phyloP scores from a whole-genome alignment of 2,113 vertebrate genomes.

The Macquaria australasica region DNA sequence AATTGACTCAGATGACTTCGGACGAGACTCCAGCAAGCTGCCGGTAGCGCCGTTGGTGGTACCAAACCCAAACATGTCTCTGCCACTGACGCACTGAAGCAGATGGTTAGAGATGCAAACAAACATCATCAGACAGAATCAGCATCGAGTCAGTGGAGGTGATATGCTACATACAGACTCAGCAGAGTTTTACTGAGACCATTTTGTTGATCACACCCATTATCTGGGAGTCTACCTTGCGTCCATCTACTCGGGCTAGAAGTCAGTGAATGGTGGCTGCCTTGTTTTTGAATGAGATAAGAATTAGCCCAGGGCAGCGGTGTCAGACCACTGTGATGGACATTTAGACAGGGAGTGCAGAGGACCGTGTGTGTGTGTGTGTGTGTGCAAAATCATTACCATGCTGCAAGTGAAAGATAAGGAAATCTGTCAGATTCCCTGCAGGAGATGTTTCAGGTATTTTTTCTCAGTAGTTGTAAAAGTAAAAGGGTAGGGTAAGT shows the following conservation, averaged over 20 bases:
- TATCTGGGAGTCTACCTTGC: not conserved
- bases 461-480: slow-evolving; percentile 14
- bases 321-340: slow-evolving; percentile 67
- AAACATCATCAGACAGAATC: slow-evolving; percentile 42
- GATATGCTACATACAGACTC: slow-evolving; percentile 18
- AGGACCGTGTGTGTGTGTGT: slow-evolving; percentile 7
- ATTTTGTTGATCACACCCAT: slow-evolving; percentile 20
- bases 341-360: slow-evolving; percentile 51
- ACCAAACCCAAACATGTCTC: slow-evolving; percentile 61
- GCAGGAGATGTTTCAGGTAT: slow-evolving; percentile 38
- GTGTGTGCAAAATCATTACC: slow-evolving; percentile 40
- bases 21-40: slow-evolving; percentile 43
- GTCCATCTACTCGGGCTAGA: slow-evolving; percentile 4
- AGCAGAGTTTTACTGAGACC: not conserved
- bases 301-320: slow-evolving; percentile 40
- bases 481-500: slow-evolving; percentile 17
- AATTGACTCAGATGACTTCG: slow-evolving; percentile 68
- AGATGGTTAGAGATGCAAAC: slow-evolving; percentile 70
- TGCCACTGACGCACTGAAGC: slow-evolving; percentile 57
- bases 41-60: slow-evolving; percentile 46
- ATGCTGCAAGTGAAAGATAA: slow-evolving; percentile 70
- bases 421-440: slow-evolving; percentile 64
- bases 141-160: slow-evolving; percentile 45
- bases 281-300: slow-evolving; percentile 70
- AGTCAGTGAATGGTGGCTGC: slow-evolving; percentile 35